A percentile compares a stretch with the other conserved stretches of the same genome.
Conservation (phyloP, 2,113 vertebrate species). For the Pleuronectes platessa region DNA sequence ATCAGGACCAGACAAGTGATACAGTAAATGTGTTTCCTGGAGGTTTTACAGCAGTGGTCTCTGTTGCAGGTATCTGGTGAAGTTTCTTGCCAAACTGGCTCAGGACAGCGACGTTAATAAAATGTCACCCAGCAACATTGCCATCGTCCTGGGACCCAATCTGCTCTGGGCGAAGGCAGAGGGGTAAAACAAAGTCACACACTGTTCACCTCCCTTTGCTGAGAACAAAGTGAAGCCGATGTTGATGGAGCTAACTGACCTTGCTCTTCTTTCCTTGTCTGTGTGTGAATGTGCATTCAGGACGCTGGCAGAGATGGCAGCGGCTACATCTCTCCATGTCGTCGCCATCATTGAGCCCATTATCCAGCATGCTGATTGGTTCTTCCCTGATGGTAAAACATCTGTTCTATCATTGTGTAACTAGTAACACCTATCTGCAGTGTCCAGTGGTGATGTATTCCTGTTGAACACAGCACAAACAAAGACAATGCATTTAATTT, state of each 20-base stretch:
- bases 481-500: background rate
- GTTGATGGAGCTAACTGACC: background rate
- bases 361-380: slow-evolving; percentile 96
- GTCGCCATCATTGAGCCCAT: slow-evolving; percentile 96
- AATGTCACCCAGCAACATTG: slow-evolving; percentile 97
- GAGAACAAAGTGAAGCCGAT: background rate
- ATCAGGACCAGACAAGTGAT: too few species aligned
- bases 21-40: too few species aligned
- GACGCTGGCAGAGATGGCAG: slow-evolving; percentile 95
- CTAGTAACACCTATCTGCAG: too few species aligned
- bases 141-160: slow-evolving; percentile 96
- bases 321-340: slow-evolving; percentile 95
- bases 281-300: slow-evolving; percentile 69
- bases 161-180: slow-evolving; percentile 94
- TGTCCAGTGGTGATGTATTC: background rate
- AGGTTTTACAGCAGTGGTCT: background rate
- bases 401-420: background rate
- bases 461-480: background rate
- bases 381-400: slow-evolving; percentile 93
- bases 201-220: background rate
- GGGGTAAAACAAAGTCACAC: slow-evolving; percentile 85
- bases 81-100: slow-evolving; percentile 94
- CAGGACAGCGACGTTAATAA: slow-evolving; percentile 96
- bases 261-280: background rate
- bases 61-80: slow-evolving; percentile 92